Conservation (phyloP, 2,797 vertebrate genomes). For the Anniella stebbinsi region DNA sequence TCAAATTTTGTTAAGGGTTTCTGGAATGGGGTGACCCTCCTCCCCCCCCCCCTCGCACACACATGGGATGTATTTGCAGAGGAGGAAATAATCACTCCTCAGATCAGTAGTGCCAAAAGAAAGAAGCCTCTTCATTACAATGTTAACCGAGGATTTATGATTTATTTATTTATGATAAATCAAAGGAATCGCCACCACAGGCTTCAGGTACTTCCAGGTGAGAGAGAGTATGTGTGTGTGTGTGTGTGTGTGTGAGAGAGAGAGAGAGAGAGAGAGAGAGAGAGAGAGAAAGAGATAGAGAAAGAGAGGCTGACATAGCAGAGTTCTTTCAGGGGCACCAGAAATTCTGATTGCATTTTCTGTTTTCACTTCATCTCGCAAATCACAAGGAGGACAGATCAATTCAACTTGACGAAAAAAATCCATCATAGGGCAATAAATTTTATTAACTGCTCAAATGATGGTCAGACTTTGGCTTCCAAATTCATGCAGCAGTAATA, state of each 20-base stretch:
- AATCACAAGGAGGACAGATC: conserved; percentile 77
- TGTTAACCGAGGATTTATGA: conserved; percentile 78
- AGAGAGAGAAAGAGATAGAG: not conserved
- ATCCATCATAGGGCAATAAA: conserved; percentile 75
- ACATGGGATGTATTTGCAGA: conserved; percentile 64
- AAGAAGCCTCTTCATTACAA: conserved; percentile 77
- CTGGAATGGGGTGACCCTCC: conserved; percentile 35
- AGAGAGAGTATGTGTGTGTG: too few species aligned
- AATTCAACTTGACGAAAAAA: conserved; percentile 73
- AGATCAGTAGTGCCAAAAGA: conserved; percentile 61
- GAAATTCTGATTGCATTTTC: conserved; percentile 68
- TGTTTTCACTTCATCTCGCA: conserved; percentile 73
- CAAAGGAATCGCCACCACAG: conserved; percentile 62
- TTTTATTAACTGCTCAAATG: conserved; percentile 78
- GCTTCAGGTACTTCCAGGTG: conserved; percentile 52
- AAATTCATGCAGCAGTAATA: conserved; percentile 46
- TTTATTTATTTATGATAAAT: conserved; percentile 80
- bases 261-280: too few species aligned
- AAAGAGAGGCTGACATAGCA: conserved; percentile 14
- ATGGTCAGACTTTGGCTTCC: conserved; percentile 54
- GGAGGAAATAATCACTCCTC: conserved; percentile 60
- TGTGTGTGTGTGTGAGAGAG: too few species aligned
- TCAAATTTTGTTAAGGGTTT: conserved; percentile 62
- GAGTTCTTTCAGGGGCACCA: conserved; percentile 48
- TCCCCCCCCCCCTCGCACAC: conserved; percentile 40